Conservation (phyloP, 1,140 invertebrate species). For the Physella acuta region DNA sequence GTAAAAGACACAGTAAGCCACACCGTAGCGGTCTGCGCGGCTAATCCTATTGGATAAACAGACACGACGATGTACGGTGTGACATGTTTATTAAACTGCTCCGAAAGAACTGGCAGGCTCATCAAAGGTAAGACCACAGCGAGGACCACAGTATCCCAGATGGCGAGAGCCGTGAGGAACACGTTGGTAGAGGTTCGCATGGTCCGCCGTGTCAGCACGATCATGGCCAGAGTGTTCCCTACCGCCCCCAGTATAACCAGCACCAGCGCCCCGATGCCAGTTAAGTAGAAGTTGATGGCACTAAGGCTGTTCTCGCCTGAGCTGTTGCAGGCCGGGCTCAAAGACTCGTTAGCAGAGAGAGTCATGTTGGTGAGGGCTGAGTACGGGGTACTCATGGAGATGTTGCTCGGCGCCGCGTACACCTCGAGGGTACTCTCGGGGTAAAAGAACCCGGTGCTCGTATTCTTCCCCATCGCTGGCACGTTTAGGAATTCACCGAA, state of each 20-base stretch:
- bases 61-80: slow-evolving; percentile 79
- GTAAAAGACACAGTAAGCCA: slow-evolving; percentile 95
- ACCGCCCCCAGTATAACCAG: slow-evolving; percentile 83
- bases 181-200: slow-evolving; percentile 95
- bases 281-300: slow-evolving; percentile 40
- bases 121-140: slow-evolving; percentile 84
- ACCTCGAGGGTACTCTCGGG: too few species aligned
- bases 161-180: slow-evolving; percentile 83
- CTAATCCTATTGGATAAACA: slow-evolving; percentile 83
- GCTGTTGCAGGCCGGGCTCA: not conserved
- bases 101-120: slow-evolving; percentile 66
- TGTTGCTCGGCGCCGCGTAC: too few species aligned
- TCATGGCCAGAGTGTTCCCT: slow-evolving; percentile 86
- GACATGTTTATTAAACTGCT: slow-evolving; percentile 73
- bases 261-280: slow-evolving; percentile 77
- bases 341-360: not conserved
- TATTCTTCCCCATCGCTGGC: too few species aligned
- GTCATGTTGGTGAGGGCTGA: too few species aligned
- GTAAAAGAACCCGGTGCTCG: too few species aligned
- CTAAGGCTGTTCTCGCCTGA: not conserved
- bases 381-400: too few species aligned
- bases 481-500: too few species aligned
- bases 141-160: slow-evolving; percentile 87
- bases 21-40: slow-evolving; percentile 86
- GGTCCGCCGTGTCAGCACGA: slow-evolving; percentile 81